phyloP scores from a whole-genome alignment of 2,888 invertebrate genomes.

The Acanthosepion pharaonis region DNA sequence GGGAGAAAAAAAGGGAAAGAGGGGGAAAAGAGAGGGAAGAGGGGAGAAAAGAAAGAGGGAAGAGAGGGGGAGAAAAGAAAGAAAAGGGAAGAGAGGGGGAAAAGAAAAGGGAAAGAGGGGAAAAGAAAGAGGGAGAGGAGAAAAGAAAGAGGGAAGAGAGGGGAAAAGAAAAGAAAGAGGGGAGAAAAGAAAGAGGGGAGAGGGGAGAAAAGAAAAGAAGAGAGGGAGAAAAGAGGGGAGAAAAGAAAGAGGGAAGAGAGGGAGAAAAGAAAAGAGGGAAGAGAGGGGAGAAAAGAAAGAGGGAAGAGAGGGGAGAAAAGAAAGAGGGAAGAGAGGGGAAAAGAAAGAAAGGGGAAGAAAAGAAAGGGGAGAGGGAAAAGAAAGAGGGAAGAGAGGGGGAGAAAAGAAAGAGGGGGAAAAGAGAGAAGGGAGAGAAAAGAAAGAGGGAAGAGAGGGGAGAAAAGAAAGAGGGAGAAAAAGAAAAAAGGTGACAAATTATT shows the following conservation, averaged over 20 bases:
- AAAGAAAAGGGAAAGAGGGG: too few species aligned
- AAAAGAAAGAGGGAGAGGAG: too few species aligned
- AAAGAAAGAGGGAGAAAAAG: background rate
- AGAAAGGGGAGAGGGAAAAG: background rate
- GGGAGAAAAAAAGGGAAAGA: too few species aligned
- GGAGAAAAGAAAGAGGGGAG: background rate
- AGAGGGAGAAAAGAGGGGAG: background rate
- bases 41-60: too few species aligned
- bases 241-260: too few species aligned
- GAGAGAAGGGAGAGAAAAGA: background rate
- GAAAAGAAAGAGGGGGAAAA: background rate
- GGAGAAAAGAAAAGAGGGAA: background rate
- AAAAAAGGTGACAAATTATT: background rate
- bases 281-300: background rate
- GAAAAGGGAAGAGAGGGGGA: too few species aligned
- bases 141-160: too few species aligned
- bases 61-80: too few species aligned
- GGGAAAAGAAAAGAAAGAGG: too few species aligned
- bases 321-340: too few species aligned
- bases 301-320: background rate
- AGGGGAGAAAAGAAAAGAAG: background rate
- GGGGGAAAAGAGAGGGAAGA: too few species aligned
- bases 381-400: background rate
- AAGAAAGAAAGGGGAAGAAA: background rate
- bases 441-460: background rate